Evolutionary conservation across 2,113 vertebrate species (phyloP).

Genomic region (Protomyctophum bolini): DNA sequence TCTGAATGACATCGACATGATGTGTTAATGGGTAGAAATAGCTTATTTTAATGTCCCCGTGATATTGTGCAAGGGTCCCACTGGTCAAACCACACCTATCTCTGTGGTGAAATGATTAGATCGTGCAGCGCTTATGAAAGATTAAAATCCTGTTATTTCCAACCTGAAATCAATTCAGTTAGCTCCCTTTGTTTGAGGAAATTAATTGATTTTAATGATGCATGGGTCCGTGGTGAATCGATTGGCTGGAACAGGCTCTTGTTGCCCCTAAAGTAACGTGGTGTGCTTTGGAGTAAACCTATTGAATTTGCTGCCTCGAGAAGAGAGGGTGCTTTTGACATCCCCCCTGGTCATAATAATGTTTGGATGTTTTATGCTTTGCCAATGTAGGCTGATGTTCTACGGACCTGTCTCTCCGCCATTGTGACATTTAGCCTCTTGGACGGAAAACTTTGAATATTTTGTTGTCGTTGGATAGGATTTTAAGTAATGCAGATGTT

Average conservation of each 20-base stretch:
- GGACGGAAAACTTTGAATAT: too few relatives aligned
- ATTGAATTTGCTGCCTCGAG: background rate
- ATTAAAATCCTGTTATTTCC: conserved; percentile 35
- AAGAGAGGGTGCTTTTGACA: background rate
- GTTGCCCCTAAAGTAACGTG: conserved; percentile 42
- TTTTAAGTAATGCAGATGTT: too few relatives aligned
- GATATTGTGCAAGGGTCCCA: conserved; percentile 35
- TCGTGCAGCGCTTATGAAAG: conserved; percentile 48
- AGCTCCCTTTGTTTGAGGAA: conserved; percentile 34
- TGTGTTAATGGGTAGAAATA: conserved; percentile 54
- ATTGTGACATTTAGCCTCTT: too few relatives aligned
- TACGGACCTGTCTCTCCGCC: too few relatives aligned
- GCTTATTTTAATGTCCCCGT: conserved; percentile 52
- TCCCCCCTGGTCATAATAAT: background rate
- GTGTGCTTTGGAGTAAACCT: conserved; percentile 34
- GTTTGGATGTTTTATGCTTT: too few relatives aligned
- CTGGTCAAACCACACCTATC: conserved; percentile 46
- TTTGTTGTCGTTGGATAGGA: too few relatives aligned
- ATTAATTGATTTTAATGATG: conserved; percentile 56
- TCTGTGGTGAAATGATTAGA: conserved; percentile 53
- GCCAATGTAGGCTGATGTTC: too few relatives aligned
- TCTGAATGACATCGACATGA: conserved; percentile 32
- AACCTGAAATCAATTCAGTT: conserved; percentile 50
- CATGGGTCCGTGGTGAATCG: conserved; percentile 50
- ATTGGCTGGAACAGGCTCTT: conserved; percentile 27